Evolutionary conservation across 2,797 vertebrate genomes (phyloP), one percentile per base, ranked within the genome.

Genomic region (Premnoplex brunnescens): DNA sequence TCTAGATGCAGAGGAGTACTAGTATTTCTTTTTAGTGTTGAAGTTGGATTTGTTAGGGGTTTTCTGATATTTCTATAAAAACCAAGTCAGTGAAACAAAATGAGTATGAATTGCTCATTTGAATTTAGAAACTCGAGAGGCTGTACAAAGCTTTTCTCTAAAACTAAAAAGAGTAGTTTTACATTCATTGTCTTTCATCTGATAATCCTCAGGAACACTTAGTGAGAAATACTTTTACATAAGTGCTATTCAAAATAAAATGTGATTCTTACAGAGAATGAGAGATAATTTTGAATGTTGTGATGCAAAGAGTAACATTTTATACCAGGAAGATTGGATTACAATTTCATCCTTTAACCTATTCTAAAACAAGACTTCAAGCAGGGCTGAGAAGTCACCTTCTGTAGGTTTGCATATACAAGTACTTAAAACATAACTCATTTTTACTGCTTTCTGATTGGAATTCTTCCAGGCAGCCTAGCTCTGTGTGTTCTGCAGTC

Each of bases 1-100:
- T 52, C 63, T 54, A 14, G 32, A 12, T 26, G 10, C 10, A 28
- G 36, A 73, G 43, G 18, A 64, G n/a, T 30, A 21, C 3, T 37
- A 9, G 10, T 41, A 3, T 1, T 64, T n/a, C 54, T 68, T 72
- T 20, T 28, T 41, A 48, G 20, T 49, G 21, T 68, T 93, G 23
- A n/a, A 10, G 21, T 34, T 85, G 20, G 22, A 36, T 74, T 84
- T 89, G 7, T 88, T 10, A 52, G 66, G 48, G 11, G 5, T 34
- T 88, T 83, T 76, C 20, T 93, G 44, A 46, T 66, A 60, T 51
- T 85, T 56, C 14, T 87, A 20, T 85, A 48, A 51, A 88, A 80
- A 37, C 0, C 7, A 72, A 58, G 9, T 79, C 41, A 58, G 11
- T 66, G 30, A 73, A 76, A 69, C 18, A 63, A 89, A 76, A 39